Evolutionary conservation across 2,797 vertebrate species (phyloP).

Genomic region (Anableps anableps): DNA sequence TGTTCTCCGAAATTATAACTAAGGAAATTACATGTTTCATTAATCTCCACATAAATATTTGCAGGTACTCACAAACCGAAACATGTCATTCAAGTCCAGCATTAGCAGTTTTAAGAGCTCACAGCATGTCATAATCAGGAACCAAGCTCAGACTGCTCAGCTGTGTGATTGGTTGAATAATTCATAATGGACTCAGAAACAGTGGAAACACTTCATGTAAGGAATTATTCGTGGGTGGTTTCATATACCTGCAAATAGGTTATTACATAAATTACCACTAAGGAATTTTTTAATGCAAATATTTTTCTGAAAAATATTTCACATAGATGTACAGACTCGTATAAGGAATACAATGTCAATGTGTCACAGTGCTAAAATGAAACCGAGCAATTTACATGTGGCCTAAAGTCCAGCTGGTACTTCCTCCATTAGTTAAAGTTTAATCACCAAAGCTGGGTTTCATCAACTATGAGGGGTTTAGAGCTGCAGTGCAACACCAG

Average conservation of each 20-base stretch:
- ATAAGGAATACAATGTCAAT: neutral
- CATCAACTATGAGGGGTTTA: conserved; percentile 18
- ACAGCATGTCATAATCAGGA: conserved; percentile 72
- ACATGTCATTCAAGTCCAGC: conserved; percentile 59
- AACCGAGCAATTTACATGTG: neutral
- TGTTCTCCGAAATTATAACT: conserved; percentile 10
- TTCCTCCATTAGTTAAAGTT: conserved; percentile 44
- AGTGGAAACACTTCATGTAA: conserved; percentile 37
- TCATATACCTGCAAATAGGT: conserved; percentile 44
- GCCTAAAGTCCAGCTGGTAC: conserved; percentile 2
- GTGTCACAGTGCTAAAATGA: conserved; percentile 1
- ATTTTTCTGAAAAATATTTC: conserved; percentile 8
- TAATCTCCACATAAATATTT: conserved; percentile 31
- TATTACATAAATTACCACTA: conserved; percentile 62
- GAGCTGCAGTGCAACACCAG: conserved; percentile 42
- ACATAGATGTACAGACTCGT: conserved; percentile 18
- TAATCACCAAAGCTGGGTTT: conserved; percentile 23
- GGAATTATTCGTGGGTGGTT: conserved; percentile 35
- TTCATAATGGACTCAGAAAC: conserved; percentile 64
- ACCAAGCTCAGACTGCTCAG: conserved; percentile 64
- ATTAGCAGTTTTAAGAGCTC: conserved; percentile 63
- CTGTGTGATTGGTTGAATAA: conserved; percentile 79
- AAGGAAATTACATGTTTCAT: conserved; percentile 24
- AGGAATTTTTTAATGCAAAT: conserved; percentile 33
- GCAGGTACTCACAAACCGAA: conserved; percentile 21